phyloP scores from a whole-genome alignment of 2,888 invertebrate species.

The Cosmopolites sordidus region DNA sequence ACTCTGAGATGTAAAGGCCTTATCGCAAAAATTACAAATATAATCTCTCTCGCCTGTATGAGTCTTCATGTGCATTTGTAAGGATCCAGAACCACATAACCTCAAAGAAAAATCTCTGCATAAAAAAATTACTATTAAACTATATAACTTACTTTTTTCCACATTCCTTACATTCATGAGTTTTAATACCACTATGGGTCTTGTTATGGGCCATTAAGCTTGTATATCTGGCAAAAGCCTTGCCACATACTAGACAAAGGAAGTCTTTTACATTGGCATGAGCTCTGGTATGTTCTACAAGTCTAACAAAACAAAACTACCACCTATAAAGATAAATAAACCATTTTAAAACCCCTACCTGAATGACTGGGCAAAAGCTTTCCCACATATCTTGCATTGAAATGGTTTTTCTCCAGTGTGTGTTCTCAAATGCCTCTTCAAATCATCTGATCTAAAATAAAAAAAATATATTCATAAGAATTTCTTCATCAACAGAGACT shows the following conservation, averaged over 20 bases:
- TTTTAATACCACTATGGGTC: constrained; percentile 45
- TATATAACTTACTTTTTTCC: constrained; percentile 46
- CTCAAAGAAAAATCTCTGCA: constrained; percentile 35
- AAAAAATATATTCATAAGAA: no score
- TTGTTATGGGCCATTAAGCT: constrained; percentile 45
- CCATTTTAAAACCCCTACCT: constrained; percentile 11
- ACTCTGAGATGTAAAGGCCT: constrained; percentile 46
- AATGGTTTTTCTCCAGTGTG: constrained; percentile 49
- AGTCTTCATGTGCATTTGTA: constrained; percentile 51
- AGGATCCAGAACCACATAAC: constrained; percentile 45
- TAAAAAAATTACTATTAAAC: no score
- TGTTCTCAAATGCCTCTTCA: constrained; percentile 44
- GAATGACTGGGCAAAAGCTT: constrained; percentile 41
- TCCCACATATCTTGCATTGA: constrained; percentile 45
- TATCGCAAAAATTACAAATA: constrained; percentile 45
- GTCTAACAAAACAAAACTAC: constrained; percentile 24
- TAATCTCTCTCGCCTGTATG: constrained; percentile 49
- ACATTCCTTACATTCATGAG: constrained; percentile 45
- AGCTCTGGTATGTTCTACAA: constrained; percentile 46
- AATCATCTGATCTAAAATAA: constrained; percentile 42
- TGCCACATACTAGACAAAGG: constrained; percentile 45
- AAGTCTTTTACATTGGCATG: constrained; percentile 46
- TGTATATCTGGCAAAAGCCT: constrained; percentile 46
- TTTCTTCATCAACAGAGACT: no score
- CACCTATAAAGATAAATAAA: neutral